A percentile compares a stretch with the other conserved stretches of the same genome.
Conservation (phyloP, 2,113 vertebrate genomes). For the Microtus ochrogaster region DNA sequence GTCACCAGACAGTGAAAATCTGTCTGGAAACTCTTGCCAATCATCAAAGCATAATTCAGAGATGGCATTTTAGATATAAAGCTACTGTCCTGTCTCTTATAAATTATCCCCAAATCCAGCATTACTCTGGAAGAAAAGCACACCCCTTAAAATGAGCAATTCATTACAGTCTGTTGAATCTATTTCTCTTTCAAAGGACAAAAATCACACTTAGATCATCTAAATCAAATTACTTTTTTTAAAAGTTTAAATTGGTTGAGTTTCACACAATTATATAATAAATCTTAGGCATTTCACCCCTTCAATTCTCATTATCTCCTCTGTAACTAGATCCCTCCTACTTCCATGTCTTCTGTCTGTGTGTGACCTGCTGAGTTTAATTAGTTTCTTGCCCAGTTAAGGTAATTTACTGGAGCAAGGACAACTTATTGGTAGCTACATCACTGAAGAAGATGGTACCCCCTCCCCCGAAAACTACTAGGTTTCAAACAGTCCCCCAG, state of each 20-base stretch:
- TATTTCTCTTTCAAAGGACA: slow-evolving; percentile 41
- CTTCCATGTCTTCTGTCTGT: not conserved
- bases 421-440: not conserved
- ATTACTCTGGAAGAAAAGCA: not conserved
- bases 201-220: slow-evolving; percentile 55
- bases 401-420: not conserved
- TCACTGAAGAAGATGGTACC: not conserved
- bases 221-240: slow-evolving; percentile 59
- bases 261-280: not conserved
- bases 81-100: not conserved
- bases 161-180: not conserved
- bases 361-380: not conserved
- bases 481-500: too few relatives aligned
- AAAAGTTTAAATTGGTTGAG: not conserved
- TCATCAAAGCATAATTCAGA: not conserved
- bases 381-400: not conserved
- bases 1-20: not conserved
- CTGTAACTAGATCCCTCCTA: too few relatives aligned
- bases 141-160: slow-evolving; percentile 25
- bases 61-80: not conserved
- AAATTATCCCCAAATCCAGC: slow-evolving; percentile 50
- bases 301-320: not conserved
- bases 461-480: not conserved
- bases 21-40: not conserved
- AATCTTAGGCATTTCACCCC: not conserved